Evolutionary conservation across 2,797 vertebrate species (phyloP).

Genomic region (Lateolabrax maculatus): DNA sequence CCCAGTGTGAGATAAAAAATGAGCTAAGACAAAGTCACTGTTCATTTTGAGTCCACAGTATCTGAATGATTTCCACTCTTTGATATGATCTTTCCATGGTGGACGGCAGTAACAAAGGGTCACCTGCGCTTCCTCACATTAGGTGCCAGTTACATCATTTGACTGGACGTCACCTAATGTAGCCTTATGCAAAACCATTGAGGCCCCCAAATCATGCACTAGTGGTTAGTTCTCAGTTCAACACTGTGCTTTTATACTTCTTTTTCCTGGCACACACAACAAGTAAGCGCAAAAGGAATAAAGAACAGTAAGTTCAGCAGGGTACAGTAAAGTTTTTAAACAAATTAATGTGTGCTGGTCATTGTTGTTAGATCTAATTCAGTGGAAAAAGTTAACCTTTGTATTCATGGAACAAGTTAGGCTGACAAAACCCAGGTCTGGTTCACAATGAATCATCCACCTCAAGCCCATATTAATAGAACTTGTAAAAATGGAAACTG

Average conservation of each 20-base stretch:
- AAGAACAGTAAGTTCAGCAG: constrained; percentile 48
- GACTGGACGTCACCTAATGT: constrained; percentile 58
- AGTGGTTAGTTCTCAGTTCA: constrained; percentile 40
- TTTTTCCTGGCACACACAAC: constrained; percentile 59
- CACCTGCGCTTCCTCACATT: constrained; percentile 55
- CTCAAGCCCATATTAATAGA: constrained; percentile 76
- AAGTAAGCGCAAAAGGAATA: constrained; percentile 29
- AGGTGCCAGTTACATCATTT: constrained; percentile 72
- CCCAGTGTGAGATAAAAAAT: constrained; percentile 52
- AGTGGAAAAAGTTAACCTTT: constrained; percentile 77
- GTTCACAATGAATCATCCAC: constrained; percentile 79
- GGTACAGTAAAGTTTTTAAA: constrained; percentile 49
- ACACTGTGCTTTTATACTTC: constrained; percentile 42
- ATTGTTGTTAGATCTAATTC: constrained; percentile 56
- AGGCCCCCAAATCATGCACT: constrained; percentile 47
- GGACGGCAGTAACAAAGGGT: constrained; percentile 64
- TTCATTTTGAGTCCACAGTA: constrained; percentile 61
- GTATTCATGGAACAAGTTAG: constrained; percentile 65
- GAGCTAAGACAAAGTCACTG: constrained; percentile 63
- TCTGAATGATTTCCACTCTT: constrained; percentile 59
- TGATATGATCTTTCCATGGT: constrained; percentile 71
- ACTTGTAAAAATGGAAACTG: constrained; percentile 80
- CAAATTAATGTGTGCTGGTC: constrained; percentile 53
- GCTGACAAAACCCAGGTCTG: constrained; percentile 76
- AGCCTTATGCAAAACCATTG: constrained; percentile 52